These are phyloP conservation scores for Cuniculus paca DNA, from an alignment of 2,797 vertebrate species.

Conservation along the genomic window DNA sequence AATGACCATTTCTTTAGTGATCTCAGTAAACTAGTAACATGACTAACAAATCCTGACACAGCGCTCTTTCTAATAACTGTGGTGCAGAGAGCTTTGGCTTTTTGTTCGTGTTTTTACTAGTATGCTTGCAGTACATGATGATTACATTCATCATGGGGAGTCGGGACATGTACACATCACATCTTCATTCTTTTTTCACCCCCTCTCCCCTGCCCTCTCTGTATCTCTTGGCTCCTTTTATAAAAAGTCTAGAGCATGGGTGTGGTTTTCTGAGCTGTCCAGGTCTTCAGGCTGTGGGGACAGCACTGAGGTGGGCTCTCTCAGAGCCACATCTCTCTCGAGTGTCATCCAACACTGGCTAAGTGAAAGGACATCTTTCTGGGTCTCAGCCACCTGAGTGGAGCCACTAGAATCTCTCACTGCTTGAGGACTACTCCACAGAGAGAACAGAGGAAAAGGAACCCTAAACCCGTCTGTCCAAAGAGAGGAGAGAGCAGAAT, in stretches of 20 bases:
- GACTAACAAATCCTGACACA: neutral
- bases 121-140: neutral
- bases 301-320: neutral
- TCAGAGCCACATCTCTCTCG: neutral
- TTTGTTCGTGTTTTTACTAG: neutral
- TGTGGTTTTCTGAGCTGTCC: neutral
- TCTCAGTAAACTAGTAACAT: neutral
- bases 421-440: neutral
- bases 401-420: neutral
- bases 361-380: neutral
- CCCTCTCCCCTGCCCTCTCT: neutral
- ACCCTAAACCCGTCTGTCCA: neutral
- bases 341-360: neutral
- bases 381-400: neutral
- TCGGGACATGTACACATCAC: neutral
- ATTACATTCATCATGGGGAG: neutral
- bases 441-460: neutral
- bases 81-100: neutral
- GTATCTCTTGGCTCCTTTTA: neutral
- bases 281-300: neutral
- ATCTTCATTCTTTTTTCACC: neutral
- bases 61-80: neutral
- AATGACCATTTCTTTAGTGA: neutral
- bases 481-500: neutral
- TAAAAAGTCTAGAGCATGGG: neutral